These are phyloP conservation scores for Stratiomys singularior DNA, from an alignment of 2,888 invertebrate genomes.

Conservation along the genomic window DNA sequence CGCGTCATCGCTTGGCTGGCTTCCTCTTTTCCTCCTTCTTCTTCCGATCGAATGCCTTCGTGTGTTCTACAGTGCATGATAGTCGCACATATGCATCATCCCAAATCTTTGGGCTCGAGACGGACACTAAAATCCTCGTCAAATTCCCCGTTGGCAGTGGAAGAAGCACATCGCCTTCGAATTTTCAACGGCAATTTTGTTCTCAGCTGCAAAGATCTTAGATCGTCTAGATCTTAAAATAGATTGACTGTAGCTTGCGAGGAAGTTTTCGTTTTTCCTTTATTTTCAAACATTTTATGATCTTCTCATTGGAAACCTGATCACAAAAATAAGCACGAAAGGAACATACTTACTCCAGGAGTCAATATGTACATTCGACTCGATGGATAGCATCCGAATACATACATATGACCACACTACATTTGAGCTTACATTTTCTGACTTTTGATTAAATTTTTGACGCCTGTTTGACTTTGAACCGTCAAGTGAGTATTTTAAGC, in stretches of 20 bases:
- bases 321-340: too few species aligned
- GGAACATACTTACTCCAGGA: too few species aligned
- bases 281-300: background rate
- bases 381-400: too few species aligned
- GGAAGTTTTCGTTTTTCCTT: slow-evolving; percentile 6
- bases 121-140: background rate
- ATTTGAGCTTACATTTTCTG: too few species aligned
- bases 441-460: too few species aligned
- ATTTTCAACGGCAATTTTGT: background rate
- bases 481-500: too few species aligned
- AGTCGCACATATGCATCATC: background rate
- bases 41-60: background rate
- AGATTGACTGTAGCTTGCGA: background rate
- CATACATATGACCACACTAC: too few species aligned
- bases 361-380: too few species aligned
- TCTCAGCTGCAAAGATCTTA: background rate
- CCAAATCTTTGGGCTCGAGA: too few species aligned
- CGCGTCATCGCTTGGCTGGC: slow-evolving; percentile 14
- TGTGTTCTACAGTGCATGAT: background rate
- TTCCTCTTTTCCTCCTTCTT: slow-evolving; percentile 5
- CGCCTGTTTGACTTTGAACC: too few species aligned
- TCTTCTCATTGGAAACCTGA: background rate
- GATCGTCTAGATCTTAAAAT: slow-evolving; percentile 11
- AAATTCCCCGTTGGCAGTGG: background rate
- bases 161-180: background rate